A percentile compares a stretch with the other conserved stretches of the same genome.
Conservation (phyloP, 2,888 invertebrate genomes). For the Andricus curvator region DNA sequence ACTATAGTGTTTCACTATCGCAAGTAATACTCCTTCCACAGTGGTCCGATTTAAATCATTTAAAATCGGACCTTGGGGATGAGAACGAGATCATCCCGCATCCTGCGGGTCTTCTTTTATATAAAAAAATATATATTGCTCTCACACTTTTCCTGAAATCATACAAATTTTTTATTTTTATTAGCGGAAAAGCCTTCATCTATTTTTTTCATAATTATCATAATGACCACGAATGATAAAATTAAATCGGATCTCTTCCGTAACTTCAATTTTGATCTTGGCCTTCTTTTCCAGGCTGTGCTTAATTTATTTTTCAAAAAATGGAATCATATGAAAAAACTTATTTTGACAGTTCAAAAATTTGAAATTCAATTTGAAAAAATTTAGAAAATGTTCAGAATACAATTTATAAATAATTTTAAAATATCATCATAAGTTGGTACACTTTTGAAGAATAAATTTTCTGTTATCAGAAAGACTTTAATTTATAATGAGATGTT, state of each 20-base stretch:
- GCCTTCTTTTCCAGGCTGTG: not conserved
- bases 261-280: not conserved
- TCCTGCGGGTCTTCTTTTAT: not conserved
- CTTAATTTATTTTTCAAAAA: not conserved
- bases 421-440: not conserved
- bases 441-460: not conserved
- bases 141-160: slow-evolving; percentile 11
- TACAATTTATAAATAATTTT: no score
- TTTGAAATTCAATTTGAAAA: not conserved
- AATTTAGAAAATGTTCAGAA: not conserved
- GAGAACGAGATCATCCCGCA: slow-evolving; percentile 9
- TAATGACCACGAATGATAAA: not conserved
- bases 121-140: not conserved
- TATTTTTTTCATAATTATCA: not conserved
- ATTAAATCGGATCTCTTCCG: not conserved
- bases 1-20: slow-evolving; percentile 30
- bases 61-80: slow-evolving; percentile 12
- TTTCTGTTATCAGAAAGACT: no score
- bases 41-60: not conserved
- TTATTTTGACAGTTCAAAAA: not conserved
- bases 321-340: not conserved
- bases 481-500: not conserved
- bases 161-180: not conserved
- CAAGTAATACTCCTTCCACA: slow-evolving; percentile 30
- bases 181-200: not conserved